Evolutionary conservation across 2,888 invertebrate species (phyloP), one percentile per base, ranked within the genome.

Genomic region (Bellardia pandia): DNA sequence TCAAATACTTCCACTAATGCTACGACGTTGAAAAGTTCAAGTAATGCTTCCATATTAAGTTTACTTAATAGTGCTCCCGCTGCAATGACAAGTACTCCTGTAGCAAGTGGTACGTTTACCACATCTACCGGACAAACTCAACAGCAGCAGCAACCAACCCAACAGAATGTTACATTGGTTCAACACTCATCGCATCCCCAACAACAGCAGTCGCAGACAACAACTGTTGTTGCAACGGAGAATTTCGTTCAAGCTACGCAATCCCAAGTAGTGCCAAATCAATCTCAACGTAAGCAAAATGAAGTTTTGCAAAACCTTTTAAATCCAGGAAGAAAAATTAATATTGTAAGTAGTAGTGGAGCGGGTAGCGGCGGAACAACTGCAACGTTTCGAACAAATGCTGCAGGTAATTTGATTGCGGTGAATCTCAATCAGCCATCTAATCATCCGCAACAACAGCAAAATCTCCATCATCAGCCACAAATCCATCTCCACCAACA

Each of bases 21-120:
- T 48, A 76, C 87, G 42, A 66, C 87, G 5, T 86, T 92, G 4
- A 93, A 93, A 82, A 92, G 90, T 83, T 92, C 92, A 4, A 89
- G 90, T 77, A 96, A 97, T 92, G 95, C 97, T 2, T 96, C 97
- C 11, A 97, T 97, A 91, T 94, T 96, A 86, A 97, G 96, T 93
- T 93, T 97, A 77, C 93, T 97, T 86, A 97, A 97, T 92, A 97
- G 96, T 91, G 96, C 96, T 40, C 96, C 97, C 60, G 96, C 96
- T 85, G 96, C 96, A 84, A 95, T 95, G 95, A 96, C 96, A 3
- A 96, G 95, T 90, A 94, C 95, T 56, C 95, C 95, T 11, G 94
- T 94, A 62, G 94, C 94, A 83, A 91, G 92, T 93, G 92, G 94
- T 91, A 92, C 94, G 87, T 90, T 93, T 68, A 92, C 92, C 3